Percentiles rank a stretch among this genome's conserved stretches.
phyloP scores from a whole-genome alignment of 1,140 invertebrate species.

The Eriocheir sinensis region DNA sequence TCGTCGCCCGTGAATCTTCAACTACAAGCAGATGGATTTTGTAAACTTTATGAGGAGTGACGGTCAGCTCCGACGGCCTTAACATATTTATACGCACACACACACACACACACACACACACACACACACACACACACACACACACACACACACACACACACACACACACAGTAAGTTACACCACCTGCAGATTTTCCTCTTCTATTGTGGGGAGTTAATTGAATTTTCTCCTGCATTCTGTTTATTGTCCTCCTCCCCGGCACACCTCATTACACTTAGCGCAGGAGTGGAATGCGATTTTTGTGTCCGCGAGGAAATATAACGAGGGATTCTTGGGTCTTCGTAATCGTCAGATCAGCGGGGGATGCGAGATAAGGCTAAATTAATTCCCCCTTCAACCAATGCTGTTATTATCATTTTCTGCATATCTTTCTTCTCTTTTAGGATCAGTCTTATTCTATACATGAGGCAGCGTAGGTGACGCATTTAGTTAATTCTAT shows the following conservation, averaged over 20 bases:
- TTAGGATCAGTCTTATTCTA: too few relatives aligned
- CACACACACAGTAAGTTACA: not conserved
- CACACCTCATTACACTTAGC: conserved; percentile 23
- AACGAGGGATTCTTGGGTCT: not conserved
- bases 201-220: conserved; percentile 25
- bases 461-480: too few relatives aligned
- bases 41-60: too few relatives aligned
- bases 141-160: not conserved
- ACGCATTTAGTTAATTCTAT: too few relatives aligned
- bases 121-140: conserved; percentile 14
- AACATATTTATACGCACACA: too few relatives aligned
- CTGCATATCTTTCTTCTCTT: too few relatives aligned
- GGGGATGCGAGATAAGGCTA: not conserved
- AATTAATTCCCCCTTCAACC: conserved; percentile 24
- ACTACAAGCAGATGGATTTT: too few relatives aligned
- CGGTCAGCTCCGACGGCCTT: too few relatives aligned
- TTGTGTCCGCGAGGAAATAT: not conserved
- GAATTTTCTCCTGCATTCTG: conserved; percentile 10
- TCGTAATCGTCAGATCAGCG: not conserved
- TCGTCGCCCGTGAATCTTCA: too few relatives aligned
- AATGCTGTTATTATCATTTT: too few relatives aligned
- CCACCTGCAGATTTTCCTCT: not conserved
- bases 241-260: not conserved
- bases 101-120: not conserved
- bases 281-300: not conserved